Base-by-base conservation (phyloP, 2,797 vertebrate genomes). In the Pipistrellus kuhlii region DNA sequence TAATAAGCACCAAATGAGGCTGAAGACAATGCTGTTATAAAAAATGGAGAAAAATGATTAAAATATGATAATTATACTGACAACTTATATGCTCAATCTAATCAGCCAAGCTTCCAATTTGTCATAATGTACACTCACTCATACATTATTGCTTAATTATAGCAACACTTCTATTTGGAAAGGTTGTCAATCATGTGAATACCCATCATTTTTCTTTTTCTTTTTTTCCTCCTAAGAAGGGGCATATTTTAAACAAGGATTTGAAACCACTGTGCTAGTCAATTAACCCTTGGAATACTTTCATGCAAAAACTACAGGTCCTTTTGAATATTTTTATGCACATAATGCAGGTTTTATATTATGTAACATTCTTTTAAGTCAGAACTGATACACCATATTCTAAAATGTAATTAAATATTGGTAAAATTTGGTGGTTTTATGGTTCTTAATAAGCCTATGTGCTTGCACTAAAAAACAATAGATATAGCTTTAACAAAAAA, bases 41-140 rank as follows among this genome's bases (percentile, higher is more conserved):
- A 98, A 98, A 98, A 98, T 97, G 96, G 98, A 98, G 98, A 98
- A 98, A 98, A 98, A 98, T 98, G 96, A 98, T 98, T 98, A 98
- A 98, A 98, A 98, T 98, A 98, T 98, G 98, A 98, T 98, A 98
- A 98, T 98, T 98, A 98, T 97, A 97, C 98, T 98, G 98, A 98
- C 98, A 98, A 96, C 93, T 98, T 98, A 98, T 98, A 98, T 98
- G 98, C 97, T 98, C 98, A 98, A 98, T 98, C 98, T 98, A 98
- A 98, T 98, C 98, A 98, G 97, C 97, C 97, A 97, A 98, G 97
- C 97, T 98, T 98, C 98, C 98, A 98, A 98, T 98, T 98, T 98
- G 97, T 98, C 98, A 98, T 97, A 98, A 98, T 98, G 98, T 98
- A 98, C 97, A 98, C 97, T 98, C 97, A 97, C 97, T 98, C 98